Percentiles rank a stretch among this genome's conserved stretches.
Conservation (phyloP, 2,113 vertebrate genomes). For the Oxyura jamaicensis region DNA sequence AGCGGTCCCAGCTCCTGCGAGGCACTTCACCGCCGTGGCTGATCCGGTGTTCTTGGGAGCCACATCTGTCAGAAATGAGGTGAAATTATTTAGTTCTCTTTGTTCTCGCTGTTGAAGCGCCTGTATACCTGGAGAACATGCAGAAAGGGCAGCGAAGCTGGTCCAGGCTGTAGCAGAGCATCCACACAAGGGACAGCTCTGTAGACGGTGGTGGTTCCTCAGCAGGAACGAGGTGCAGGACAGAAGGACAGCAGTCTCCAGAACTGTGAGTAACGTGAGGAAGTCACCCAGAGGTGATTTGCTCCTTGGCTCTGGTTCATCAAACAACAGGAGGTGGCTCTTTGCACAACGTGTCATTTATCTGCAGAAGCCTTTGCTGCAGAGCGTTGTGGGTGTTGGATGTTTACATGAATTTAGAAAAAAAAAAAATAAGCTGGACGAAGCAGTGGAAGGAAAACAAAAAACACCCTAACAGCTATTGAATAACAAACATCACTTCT, state of each 20-base stretch:
- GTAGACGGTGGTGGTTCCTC: background rate
- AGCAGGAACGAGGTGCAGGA: background rate
- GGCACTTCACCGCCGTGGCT: background rate
- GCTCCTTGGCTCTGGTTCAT: background rate
- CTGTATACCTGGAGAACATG: background rate
- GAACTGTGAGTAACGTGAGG: background rate
- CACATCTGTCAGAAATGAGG: background rate
- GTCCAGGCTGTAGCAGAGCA: background rate
- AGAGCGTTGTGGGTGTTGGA: background rate
- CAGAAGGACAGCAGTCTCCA: background rate
- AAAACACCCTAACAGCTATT: background rate
- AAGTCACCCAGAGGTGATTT: background rate
- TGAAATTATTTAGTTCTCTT: background rate
- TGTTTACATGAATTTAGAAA: background rate
- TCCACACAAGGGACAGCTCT: background rate
- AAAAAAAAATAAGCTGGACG: background rate
- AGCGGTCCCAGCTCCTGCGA: background rate
- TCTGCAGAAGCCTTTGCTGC: background rate
- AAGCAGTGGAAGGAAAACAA: background rate
- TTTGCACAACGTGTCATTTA: background rate
- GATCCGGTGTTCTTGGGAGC: background rate
- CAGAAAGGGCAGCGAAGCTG: background rate
- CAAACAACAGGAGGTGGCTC: background rate
- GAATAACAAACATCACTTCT: slow-evolving; percentile 33
- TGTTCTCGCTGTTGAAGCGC: background rate